Evolutionary conservation across 2,888 invertebrate genomes (phyloP).

Genomic region (Caenorhabditis panamensis): DNA sequence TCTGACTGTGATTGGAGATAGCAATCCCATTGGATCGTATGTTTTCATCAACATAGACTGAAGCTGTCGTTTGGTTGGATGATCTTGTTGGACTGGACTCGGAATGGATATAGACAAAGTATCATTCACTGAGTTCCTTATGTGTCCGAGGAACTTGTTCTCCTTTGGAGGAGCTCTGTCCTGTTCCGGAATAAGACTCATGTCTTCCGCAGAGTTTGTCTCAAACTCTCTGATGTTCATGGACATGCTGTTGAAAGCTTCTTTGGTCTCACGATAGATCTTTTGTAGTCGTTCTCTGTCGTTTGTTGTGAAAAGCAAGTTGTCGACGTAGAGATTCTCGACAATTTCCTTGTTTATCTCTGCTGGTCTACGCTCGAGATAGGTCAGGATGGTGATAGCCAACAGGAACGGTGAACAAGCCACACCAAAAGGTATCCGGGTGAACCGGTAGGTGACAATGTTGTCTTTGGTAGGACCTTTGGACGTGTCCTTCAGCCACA

Average conservation of each 20-base stretch:
- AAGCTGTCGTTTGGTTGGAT: conserved; percentile 27
- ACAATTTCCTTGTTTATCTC: conserved; percentile 2
- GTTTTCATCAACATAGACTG: background rate
- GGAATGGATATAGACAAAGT: background rate
- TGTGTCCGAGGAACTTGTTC: conserved; percentile 29
- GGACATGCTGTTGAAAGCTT: background rate
- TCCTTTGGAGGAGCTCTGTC: conserved; percentile 12
- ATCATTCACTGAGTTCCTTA: background rate
- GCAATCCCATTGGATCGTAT: conserved; percentile 47
- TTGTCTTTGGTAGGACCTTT: conserved; percentile 25
- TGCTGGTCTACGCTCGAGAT: background rate
- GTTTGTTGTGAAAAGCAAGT: conserved; percentile 34
- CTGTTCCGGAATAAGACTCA: background rate
- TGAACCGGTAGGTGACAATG: background rate
- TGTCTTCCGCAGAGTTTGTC: background rate
- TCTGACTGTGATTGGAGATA: conserved; percentile 29
- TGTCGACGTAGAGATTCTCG: conserved; percentile 55
- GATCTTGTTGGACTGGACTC: background rate
- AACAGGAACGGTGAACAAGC: conserved; percentile 61
- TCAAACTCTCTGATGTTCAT: conserved; percentile 26
- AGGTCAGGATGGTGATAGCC: conserved; percentile 40
- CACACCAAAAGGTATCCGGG: conserved; percentile 55
- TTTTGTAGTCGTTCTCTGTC: background rate
- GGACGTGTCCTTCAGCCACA: conserved; percentile 64
- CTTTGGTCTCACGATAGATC: background rate